Conservation (phyloP, 2,797 vertebrate genomes). For the Sphaeramia orbicularis region DNA sequence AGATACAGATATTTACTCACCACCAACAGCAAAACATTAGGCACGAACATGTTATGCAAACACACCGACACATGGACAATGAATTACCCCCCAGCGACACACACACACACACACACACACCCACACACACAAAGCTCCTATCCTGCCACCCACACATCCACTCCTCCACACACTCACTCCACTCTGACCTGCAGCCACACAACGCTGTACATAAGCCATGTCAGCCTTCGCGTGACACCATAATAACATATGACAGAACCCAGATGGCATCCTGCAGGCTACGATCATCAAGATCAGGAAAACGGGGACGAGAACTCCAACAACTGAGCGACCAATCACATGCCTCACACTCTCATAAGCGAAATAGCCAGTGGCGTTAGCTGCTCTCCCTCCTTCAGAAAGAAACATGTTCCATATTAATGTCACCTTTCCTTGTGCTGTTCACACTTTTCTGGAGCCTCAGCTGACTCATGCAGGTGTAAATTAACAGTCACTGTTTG, state of each 20-base stretch:
- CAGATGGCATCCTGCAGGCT: slow-evolving; percentile 79
- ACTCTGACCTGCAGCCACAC: slow-evolving; percentile 47
- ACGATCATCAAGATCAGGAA: slow-evolving; percentile 61
- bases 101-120: slow-evolving; percentile 7
- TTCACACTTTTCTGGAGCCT: slow-evolving; percentile 25
- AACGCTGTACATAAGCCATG: slow-evolving; percentile 50
- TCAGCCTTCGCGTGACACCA: slow-evolving; percentile 47
- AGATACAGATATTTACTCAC: slow-evolving; percentile 6
- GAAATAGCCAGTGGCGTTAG: slow-evolving; percentile 3
- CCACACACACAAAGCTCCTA: slow-evolving; percentile 1
- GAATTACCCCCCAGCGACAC: slow-evolving; percentile 14
- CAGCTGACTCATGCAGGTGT: slow-evolving; percentile 10
- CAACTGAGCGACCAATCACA: slow-evolving; percentile 46
- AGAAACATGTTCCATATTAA: slow-evolving; percentile 16
- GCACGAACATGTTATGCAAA: neutral
- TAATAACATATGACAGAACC: slow-evolving; percentile 76
- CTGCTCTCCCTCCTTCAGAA: slow-evolving; percentile 16
- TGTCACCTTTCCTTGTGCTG: slow-evolving; percentile 7
- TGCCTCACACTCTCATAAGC: slow-evolving; percentile 5
- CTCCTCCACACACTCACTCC: slow-evolving; percentile 19
- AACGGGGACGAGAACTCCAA: slow-evolving; percentile 33
- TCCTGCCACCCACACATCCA: slow-evolving; percentile 28
- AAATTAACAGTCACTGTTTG: slow-evolving; percentile 21
- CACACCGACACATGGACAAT: neutral
- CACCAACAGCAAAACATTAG: slow-evolving; percentile 6